Base-by-base conservation (phyloP, 2,888 invertebrate species). In the Psylliodes chrysocephalus region DNA sequence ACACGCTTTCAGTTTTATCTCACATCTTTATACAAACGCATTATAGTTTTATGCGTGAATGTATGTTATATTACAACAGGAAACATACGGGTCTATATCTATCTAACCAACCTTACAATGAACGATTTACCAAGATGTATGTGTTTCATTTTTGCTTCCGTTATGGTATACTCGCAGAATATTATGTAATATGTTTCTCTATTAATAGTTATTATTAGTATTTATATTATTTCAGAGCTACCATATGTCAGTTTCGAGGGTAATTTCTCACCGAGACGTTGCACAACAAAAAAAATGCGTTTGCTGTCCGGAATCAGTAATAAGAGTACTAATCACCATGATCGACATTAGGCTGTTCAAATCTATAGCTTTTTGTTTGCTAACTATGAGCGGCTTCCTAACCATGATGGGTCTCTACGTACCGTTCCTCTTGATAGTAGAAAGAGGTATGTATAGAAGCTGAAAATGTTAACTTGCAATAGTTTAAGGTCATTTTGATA, bases 401-500 rank as follows among this genome's bases (percentile, higher is more conserved):
- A 91, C 91, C 0, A 87, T 91, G 76, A 85, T 92, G 78, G 93
- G 93, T 68, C 88, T 92, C 75, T 92, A 91, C 77, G 88, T 91
- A n/a, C 93, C 93, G 0, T 94, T 90, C 78, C 85, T 91, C 69
- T 93, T 88, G 75, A 83, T 91, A 2, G 75, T 76, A 81, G 84
- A 83, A 69, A 82, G 88, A 66, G 88, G 57, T 46, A 51, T 2
- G 30, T 25, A 25, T n/a, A n/a, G n/a, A n/a, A n/a, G n/a, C n/a
- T n/a, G n/a, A n/a, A n/a, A n/a, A n/a, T n/a, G n/a, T n/a, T n/a
- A n/a, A n/a, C n/a, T n/a, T n/a, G n/a, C n/a, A n/a, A n/a, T n/a
- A n/a, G n/a, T n/a, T n/a, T n/a, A n/a, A n/a, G n/a, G n/a, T n/a
- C n/a, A n/a, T n/a, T n/a, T n/a, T n/a, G n/a, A n/a, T n/a, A n/a